phyloP scores from a whole-genome alignment of 2,113 vertebrate species.

The Nestor notabilis region DNA sequence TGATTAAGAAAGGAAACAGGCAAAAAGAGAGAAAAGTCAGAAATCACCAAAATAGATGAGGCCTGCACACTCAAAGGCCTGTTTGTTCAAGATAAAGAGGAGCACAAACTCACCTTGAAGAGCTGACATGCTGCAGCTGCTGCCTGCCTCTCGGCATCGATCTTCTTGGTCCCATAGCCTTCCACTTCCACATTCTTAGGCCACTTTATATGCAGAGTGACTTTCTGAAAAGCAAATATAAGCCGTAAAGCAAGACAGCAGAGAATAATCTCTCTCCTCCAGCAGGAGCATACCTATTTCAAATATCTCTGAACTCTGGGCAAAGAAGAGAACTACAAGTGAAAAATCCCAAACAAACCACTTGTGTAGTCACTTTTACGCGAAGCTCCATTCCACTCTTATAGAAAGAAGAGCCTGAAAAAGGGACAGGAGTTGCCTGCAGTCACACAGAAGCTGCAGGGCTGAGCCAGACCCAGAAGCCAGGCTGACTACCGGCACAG shows the following conservation, averaged over 20 bases:
- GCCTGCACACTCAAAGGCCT: neutral
- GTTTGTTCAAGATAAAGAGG: neutral
- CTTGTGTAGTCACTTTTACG: accelerated
- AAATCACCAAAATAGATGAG: accelerated
- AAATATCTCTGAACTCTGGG: neutral
- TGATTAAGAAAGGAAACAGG: neutral
- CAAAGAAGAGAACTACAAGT: neutral
- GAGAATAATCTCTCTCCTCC: neutral
- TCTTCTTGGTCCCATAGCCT: constrained; percentile 87
- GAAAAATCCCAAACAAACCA: neutral
- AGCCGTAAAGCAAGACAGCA: neutral
- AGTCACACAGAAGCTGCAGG: neutral
- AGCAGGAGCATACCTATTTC: neutral
- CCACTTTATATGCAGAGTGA: constrained; percentile 89
- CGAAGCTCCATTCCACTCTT: neutral
- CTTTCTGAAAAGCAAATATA: constrained; percentile 78
- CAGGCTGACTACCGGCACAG: neutral
- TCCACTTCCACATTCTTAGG: constrained; percentile 89
- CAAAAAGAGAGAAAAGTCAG: neutral
- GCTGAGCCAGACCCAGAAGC: neutral
- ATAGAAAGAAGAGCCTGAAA: neutral
- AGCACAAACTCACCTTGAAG: constrained; percentile 80
- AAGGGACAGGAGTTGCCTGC: neutral
- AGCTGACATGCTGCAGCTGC: constrained; percentile 90
- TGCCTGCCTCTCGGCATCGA: constrained; percentile 88